A percentile compares a stretch with the other conserved stretches of the same genome.
Conservation (phyloP, 2,888 invertebrate genomes). For the Ophion costatus region DNA sequence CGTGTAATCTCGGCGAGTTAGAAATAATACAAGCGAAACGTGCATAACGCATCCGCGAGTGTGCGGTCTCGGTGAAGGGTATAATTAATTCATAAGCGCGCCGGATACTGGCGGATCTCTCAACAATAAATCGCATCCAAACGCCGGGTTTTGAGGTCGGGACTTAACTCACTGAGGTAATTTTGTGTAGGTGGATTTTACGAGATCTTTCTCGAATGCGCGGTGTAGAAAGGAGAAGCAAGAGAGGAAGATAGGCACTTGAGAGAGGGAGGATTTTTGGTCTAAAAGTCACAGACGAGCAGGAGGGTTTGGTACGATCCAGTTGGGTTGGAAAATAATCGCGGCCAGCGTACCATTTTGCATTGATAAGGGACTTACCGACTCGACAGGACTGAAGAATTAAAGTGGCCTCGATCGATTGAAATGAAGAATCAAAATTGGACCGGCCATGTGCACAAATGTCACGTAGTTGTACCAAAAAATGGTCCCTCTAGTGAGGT, state of each 20-base stretch:
- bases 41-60: neutral
- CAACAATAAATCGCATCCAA: constrained; percentile 53
- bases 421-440: no score
- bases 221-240: neutral
- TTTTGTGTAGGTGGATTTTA: constrained; percentile 55
- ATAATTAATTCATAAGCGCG: constrained; percentile 58
- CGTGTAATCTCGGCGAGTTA: constrained; percentile 19
- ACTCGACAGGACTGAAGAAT: no score
- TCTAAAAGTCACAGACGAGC: no score
- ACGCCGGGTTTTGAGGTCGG: neutral
- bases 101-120: constrained; percentile 51
- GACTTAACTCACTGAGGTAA: constrained; percentile 39
- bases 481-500: neutral
- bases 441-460: no score
- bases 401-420: no score
- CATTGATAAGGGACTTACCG: no score
- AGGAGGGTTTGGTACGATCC: no score
- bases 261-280: no score
- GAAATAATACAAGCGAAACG: constrained; percentile 21
- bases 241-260: neutral
- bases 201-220: constrained; percentile 33
- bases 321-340: no score
- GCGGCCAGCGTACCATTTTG: no score
- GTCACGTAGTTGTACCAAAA: no score
- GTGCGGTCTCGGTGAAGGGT: no score